Conservation (phyloP, 1,140 invertebrate genomes). For the Pogonus chalceus region DNA sequence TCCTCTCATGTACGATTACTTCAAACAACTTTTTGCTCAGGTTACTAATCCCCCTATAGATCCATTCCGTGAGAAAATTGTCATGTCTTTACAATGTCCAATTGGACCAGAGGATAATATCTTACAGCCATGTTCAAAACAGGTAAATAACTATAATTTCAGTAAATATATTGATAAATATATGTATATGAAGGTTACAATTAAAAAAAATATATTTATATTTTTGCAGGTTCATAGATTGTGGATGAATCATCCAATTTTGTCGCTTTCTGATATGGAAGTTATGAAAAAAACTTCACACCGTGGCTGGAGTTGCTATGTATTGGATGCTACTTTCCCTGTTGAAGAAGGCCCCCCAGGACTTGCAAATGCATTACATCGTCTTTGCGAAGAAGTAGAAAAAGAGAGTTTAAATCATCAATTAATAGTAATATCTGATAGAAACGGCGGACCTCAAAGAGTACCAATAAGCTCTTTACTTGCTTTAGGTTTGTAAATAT, state of each 20-base stretch:
- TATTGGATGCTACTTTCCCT: constrained; percentile 85
- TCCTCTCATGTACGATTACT: constrained; percentile 92
- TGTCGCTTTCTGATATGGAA: constrained; percentile 84
- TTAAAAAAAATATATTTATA: not conserved
- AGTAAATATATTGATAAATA: not conserved
- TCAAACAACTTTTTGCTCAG: constrained; percentile 99
- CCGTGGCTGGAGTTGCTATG: constrained; percentile 82
- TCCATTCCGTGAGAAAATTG: constrained; percentile 96
- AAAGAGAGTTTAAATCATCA: constrained; percentile 76
- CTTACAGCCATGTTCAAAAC: constrained; percentile 75
- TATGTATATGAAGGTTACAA: not conserved
- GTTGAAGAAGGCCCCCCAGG: constrained; percentile 60
- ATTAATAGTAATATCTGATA: constrained; percentile 82
- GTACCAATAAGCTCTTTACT: constrained; percentile 76
- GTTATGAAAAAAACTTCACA: constrained; percentile 77
- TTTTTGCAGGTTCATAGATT: constrained; percentile 64
- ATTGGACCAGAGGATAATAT: constrained; percentile 92
- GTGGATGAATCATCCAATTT: constrained; percentile 88
- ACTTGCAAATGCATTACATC: constrained; percentile 64
- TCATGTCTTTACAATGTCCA: constrained; percentile 92
- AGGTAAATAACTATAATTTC: constrained; percentile 34
- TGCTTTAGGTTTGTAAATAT: constrained; percentile 51
- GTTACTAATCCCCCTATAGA: constrained; percentile 99
- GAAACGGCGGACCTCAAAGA: constrained; percentile 51
- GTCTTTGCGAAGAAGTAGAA: constrained; percentile 73